A percentile compares a stretch with the other conserved stretches of the same genome.
Conservation (phyloP, 2,113 vertebrate genomes). For the Seriola aureovittata region DNA sequence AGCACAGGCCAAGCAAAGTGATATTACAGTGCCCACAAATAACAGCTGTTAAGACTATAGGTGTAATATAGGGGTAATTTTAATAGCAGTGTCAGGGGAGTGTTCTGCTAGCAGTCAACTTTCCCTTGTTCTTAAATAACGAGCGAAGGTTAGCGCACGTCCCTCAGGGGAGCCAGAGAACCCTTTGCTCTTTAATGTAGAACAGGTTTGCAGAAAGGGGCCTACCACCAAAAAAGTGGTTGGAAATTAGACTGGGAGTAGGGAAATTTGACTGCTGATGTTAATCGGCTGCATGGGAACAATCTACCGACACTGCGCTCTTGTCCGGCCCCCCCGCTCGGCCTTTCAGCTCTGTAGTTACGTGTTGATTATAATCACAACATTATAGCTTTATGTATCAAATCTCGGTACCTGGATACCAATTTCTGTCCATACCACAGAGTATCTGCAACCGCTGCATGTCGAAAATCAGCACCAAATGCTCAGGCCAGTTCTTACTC, state of each 20-base stretch:
- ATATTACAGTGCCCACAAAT: not conserved
- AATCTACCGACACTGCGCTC: constrained; percentile 24
- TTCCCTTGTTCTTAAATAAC: constrained; percentile 62
- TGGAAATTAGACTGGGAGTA: constrained; percentile 53
- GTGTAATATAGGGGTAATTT: constrained; percentile 34
- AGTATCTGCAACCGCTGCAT: not conserved
- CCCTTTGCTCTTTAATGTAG: constrained; percentile 69
- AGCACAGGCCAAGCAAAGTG: not conserved
- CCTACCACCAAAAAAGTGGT: constrained; percentile 40
- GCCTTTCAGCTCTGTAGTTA: constrained; percentile 14
- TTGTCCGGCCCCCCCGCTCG: not conserved
- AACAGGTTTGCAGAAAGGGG: constrained; percentile 65
- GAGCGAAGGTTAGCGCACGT: constrained; percentile 35
- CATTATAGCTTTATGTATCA: constrained; percentile 7
- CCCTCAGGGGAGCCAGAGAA: constrained; percentile 50
- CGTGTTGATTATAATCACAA: not conserved
- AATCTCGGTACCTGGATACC: not conserved
- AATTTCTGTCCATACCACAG: not conserved
- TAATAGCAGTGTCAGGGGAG: not conserved
- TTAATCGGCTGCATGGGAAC: constrained; percentile 60
- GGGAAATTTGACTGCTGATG: constrained; percentile 48
- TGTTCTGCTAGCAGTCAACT: constrained; percentile 47
- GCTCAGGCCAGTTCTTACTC: not conserved
- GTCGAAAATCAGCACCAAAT: not conserved
- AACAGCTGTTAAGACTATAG: constrained; percentile 13